A percentile compares a stretch with the other conserved stretches of the same genome.
Conservation (phyloP, 1,140 invertebrate species). For the Drosophila yakuba region DNA sequence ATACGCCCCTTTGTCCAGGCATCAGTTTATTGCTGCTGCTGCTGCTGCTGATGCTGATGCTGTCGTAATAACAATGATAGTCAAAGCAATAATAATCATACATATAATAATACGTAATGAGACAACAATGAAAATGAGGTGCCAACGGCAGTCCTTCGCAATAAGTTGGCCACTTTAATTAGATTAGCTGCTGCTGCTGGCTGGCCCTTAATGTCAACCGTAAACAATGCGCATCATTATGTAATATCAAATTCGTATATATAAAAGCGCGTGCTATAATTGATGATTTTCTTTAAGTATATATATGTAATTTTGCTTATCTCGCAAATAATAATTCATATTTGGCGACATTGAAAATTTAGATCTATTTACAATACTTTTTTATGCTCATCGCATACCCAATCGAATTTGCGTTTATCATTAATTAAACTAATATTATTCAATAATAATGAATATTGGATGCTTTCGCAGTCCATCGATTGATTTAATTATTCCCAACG, state of each 20-base stretch:
- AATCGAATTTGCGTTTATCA: no score
- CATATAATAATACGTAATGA: constrained; percentile 33
- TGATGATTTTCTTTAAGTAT: no score
- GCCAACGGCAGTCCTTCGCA: constrained; percentile 5
- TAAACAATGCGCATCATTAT: constrained; percentile 14
- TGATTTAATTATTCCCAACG: background rate
- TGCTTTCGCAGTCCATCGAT: background rate
- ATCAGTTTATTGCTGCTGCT: background rate
- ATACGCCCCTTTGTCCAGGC: constrained; percentile 25
- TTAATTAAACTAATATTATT: no score
- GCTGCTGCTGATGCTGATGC: background rate
- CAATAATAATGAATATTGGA: background rate
- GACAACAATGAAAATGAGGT: constrained; percentile 45
- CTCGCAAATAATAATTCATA: no score
- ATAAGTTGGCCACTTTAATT: constrained; percentile 60
- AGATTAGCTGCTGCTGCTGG: constrained; percentile 42
- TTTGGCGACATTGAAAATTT: no score
- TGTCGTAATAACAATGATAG: background rate
- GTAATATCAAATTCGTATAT: background rate
- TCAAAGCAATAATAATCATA: constrained; percentile 3
- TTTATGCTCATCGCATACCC: no score
- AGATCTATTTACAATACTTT: no score
- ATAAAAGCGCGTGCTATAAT: no score
- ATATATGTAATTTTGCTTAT: no score
- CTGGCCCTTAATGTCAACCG: constrained; percentile 38